Conservation (phyloP, 2,797 vertebrate species). For the Mallotus villosus region DNA sequence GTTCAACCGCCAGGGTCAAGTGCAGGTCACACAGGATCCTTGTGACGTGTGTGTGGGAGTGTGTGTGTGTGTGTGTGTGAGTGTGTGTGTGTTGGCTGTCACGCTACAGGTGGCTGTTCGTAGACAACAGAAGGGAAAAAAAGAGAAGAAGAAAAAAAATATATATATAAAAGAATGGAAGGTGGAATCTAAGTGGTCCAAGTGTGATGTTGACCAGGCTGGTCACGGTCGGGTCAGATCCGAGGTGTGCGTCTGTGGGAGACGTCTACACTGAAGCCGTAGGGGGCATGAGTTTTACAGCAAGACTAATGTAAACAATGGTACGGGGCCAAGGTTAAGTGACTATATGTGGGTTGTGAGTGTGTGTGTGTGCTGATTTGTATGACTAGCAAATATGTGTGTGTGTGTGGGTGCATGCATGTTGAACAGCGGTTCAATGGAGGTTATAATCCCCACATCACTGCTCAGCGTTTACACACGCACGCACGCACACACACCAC, state of each 20-base stretch:
- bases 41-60: no score
- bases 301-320: no score
- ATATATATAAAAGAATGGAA: no score
- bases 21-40: slow-evolving; percentile 28
- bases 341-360: neutral
- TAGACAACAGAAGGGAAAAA: no score
- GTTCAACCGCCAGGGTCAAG: slow-evolving; percentile 20
- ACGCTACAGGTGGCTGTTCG: no score
- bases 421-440: slow-evolving; percentile 4
- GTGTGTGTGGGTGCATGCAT: no score
- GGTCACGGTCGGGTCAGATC: neutral
- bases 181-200: no score
- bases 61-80: slow-evolving; percentile 10
- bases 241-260: no score
- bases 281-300: neutral
- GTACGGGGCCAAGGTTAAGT: no score
- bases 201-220: no score
- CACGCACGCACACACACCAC: neutral
- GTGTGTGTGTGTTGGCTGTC: neutral
- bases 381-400: no score
- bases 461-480: slow-evolving; percentile 5
- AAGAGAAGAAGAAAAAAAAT: no score
- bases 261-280: neutral
- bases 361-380: neutral
- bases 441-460: slow-evolving; percentile 28